phyloP scores from a whole-genome alignment of 2,797 vertebrate species.

The Leptatherina wallacei region DNA sequence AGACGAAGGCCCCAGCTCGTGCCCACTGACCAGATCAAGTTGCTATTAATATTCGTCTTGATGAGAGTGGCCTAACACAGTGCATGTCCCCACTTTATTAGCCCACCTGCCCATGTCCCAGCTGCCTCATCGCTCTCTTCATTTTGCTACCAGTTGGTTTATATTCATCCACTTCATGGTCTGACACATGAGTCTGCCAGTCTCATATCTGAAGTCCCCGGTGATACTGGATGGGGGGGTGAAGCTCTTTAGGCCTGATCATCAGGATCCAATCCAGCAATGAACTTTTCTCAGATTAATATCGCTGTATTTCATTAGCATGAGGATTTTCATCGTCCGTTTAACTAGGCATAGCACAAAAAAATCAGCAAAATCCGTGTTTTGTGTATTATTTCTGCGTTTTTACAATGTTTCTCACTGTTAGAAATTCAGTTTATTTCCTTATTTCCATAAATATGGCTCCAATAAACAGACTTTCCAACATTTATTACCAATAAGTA shows the following conservation, averaged over 20 bases:
- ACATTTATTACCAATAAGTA: too few species aligned
- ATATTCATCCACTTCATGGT: conserved; percentile 25
- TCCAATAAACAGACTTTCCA: too few species aligned
- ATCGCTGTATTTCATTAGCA: conserved; percentile 13
- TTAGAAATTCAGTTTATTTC: too few species aligned
- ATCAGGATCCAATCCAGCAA: conserved; percentile 20
- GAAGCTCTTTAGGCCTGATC: background rate
- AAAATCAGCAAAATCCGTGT: too few species aligned
- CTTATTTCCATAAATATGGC: too few species aligned
- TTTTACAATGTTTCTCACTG: too few species aligned
- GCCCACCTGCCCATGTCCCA: conserved; percentile 33
- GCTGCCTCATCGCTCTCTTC: conserved; percentile 7
- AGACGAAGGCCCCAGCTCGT: conserved; percentile 46
- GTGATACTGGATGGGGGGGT: conserved; percentile 2
- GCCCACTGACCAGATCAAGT: conserved; percentile 43
- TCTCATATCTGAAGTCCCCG: conserved; percentile 36
- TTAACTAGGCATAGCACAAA: background rate
- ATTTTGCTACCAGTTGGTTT: conserved; percentile 27
- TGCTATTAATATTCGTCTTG: conserved; percentile 61
- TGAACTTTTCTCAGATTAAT: conserved; percentile 25
- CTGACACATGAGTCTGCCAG: conserved; percentile 16
- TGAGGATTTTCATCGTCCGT: conserved; percentile 9
- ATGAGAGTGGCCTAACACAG: conserved; percentile 44
- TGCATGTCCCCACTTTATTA: background rate
- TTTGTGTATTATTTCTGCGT: too few species aligned